Evolutionary conservation across 2,888 invertebrate genomes (phyloP).

Genomic region (Aporophyla nigra): DNA sequence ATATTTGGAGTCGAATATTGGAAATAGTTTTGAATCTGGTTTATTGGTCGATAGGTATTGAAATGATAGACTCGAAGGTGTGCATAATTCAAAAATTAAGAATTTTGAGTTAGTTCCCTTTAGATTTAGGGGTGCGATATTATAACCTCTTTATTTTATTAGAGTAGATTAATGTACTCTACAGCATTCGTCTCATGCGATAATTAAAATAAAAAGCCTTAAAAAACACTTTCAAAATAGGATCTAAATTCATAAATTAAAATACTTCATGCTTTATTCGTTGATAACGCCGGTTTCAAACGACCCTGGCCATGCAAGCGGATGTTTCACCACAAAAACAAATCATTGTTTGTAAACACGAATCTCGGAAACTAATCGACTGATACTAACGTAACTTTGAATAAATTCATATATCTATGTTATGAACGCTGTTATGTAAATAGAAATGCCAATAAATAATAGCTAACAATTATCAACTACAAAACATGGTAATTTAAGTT

Average conservation of each 20-base stretch:
- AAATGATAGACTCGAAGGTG: no score
- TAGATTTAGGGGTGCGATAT: no score
- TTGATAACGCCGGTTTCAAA: neutral
- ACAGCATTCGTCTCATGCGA: neutral
- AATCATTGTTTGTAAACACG: slow-evolving; percentile 48
- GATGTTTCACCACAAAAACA: slow-evolving; percentile 12
- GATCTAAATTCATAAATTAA: neutral
- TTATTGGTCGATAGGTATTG: no score
- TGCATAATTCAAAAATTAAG: no score
- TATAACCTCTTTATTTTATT: no score
- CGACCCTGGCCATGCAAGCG: neutral
- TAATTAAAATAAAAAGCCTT: neutral
- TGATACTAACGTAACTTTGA: slow-evolving; percentile 4
- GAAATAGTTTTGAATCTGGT: no score
- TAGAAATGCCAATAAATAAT: neutral
- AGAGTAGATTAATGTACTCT: no score
- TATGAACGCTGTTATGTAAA: slow-evolving; percentile 8
- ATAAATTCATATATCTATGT: neutral
- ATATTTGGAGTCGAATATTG: no score
- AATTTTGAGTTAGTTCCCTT: no score
- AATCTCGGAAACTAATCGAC: slow-evolving; percentile 21
- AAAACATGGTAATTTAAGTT: neutral
- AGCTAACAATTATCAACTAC: neutral
- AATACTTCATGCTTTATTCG: neutral
- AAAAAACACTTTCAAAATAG: neutral